These are phyloP conservation scores for Notoglanidium macrostoma DNA, from an alignment of 2,797 vertebrate species.

Conservation along the genomic window DNA sequence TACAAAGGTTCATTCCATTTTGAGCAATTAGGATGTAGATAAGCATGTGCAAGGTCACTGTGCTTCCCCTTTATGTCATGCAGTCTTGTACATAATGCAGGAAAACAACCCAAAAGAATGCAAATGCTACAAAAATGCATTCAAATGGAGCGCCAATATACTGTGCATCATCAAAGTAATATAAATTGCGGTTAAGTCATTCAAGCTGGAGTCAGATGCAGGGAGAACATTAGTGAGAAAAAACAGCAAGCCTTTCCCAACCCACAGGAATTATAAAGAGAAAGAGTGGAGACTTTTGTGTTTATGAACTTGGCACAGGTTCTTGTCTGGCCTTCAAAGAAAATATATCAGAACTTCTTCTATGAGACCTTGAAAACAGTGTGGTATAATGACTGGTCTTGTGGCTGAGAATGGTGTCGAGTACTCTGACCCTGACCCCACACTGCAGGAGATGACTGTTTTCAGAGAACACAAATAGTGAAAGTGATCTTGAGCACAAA, in stretches of 20 bases:
- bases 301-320: neutral
- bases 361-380: neutral
- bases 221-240: neutral
- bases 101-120: neutral
- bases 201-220: slow-evolving; percentile 5
- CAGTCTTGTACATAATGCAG: slow-evolving; percentile 27
- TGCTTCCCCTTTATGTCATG: slow-evolving; percentile 27
- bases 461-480: neutral
- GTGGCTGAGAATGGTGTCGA: neutral
- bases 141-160: neutral
- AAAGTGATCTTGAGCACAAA: neutral
- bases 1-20: neutral
- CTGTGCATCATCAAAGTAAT: neutral
- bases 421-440: neutral
- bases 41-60: neutral
- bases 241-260: neutral
- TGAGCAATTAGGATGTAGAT: neutral
- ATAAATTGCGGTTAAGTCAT: neutral
- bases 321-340: neutral
- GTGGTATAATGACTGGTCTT: neutral
- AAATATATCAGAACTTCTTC: neutral
- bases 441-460: neutral
- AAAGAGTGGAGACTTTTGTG: neutral
- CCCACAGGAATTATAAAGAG: neutral
- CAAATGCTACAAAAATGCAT: neutral